phyloP scores from a whole-genome alignment of 2,797 vertebrate species.

The Labroides dimidiatus region DNA sequence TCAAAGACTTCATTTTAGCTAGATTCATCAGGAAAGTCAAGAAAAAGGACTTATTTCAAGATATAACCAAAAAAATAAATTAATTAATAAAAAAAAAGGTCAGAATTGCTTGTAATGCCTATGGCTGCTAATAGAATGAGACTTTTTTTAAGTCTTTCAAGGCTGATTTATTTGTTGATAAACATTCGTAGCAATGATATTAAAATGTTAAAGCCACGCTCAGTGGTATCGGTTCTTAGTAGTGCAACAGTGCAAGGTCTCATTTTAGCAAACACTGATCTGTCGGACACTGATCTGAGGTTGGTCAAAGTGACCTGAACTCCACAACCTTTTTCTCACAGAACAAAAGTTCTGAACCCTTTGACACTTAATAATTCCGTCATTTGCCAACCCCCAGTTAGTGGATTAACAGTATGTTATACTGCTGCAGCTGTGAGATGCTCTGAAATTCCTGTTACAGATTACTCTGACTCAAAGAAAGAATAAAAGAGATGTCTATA shows the following conservation, averaged over 20 bases:
- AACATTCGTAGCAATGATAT: not conserved
- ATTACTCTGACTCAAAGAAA: no score
- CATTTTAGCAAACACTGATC: not conserved
- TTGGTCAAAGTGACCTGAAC: constrained; percentile 27
- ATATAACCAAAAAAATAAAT: no score
- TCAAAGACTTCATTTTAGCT: no score
- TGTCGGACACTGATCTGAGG: constrained; percentile 7
- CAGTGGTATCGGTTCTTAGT: not conserved
- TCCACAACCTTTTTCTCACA: constrained; percentile 6
- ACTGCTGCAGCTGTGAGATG: not conserved
- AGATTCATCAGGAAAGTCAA: no score
- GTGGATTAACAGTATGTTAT: constrained; percentile 21
- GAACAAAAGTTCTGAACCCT: no score
- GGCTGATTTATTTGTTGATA: no score
- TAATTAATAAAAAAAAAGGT: no score
- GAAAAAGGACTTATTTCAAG: no score
- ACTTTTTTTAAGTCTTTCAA: no score
- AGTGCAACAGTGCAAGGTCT: not conserved
- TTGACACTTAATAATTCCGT: no score
- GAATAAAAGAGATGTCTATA: not conserved
- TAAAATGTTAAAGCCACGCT: not conserved
- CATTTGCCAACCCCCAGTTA: not conserved
- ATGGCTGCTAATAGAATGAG: no score
- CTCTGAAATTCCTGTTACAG: constrained; percentile 9
- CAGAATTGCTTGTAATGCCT: no score